Evolutionary conservation across 2,888 invertebrate species (phyloP), one percentile per base, ranked within the genome.

Genomic region (Subacronicta megacephala): DNA sequence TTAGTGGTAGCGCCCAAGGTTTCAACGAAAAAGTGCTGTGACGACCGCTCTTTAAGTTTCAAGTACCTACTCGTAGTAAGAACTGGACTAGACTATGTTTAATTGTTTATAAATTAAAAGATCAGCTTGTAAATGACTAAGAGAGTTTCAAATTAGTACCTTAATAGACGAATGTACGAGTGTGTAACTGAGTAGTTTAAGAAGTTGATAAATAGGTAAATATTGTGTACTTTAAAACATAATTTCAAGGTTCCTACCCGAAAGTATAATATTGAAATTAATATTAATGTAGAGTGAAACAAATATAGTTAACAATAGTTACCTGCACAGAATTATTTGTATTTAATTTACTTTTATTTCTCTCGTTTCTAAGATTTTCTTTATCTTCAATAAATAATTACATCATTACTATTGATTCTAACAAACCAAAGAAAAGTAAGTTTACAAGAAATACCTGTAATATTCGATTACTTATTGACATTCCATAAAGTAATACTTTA

Each of bases 211-310:
- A 63, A 83, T 84, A 87, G 82, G 51, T 76, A 23, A n/a, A 69
- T 65, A 67, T 67, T 65, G 66, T 50, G 59, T 75, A 77, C 51
- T 72, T 61, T 73, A 73, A 70, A 51, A 70, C 55, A 82, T 91
- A 87, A 89, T 87, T 86, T 84, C 85, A 92, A 85, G 90, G 93
- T 93, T 93, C 93, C 93, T 93, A 93, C 88, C 89, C 90, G 81
- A 90, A 87, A 87, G 80, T 80, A 83, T 86, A 84, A 85, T 82
- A 63, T 63, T 50, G 54, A 77, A 72, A 64, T 64, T 86, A 86
- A 80, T 83, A 81, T 82, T 87, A 87, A 84, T 83, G 80, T 89
- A 89, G 85, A 82, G 73, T 77, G 75, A 75, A 71, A 78, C 72
- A 45, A 79, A 81, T 81, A 75, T 77, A 75, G 59, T 53, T 70